These are phyloP conservation scores for Oxystoma pomonae DNA, from an alignment of 2,888 invertebrate genomes.

Conservation along the genomic window DNA sequence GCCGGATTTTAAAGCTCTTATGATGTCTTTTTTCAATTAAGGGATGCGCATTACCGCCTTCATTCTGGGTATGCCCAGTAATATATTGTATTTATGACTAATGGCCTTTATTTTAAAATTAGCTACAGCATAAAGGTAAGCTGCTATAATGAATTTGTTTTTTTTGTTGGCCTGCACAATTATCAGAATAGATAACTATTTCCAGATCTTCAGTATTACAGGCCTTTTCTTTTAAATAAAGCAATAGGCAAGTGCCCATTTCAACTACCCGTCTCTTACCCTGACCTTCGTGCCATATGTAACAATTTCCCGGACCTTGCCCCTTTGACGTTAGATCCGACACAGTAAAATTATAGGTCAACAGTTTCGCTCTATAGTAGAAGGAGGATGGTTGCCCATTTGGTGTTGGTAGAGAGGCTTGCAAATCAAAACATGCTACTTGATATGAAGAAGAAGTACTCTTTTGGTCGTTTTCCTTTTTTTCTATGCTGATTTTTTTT, in stretches of 20 bases:
- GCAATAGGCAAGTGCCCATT: conserved; percentile 14
- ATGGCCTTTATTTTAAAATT: conserved; percentile 12
- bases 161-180: conserved; percentile 25
- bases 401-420: conserved; percentile 30
- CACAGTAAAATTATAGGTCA: conserved; percentile 18
- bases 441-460: conserved; percentile 6
- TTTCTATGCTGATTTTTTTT: conserved; percentile 14
- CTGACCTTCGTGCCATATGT: conserved; percentile 28
- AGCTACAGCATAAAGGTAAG: conserved; percentile 10
- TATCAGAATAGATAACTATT: conserved; percentile 32
- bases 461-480: conserved; percentile 11
- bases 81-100: conserved; percentile 10
- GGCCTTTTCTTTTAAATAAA: conserved; percentile 12
- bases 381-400: conserved; percentile 26
- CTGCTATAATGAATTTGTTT: conserved; percentile 14
- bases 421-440: conserved; percentile 26
- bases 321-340: conserved; percentile 13
- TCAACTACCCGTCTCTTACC: conserved; percentile 23
- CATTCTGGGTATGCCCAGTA: conserved; percentile 5
- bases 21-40: background rate
- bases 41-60: background rate
- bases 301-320: conserved; percentile 16
- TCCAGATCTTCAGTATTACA: conserved; percentile 15
- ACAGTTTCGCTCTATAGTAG: conserved; percentile 20
- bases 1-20: background rate